Evolutionary conservation across 2,888 invertebrate species (phyloP).

Genomic region (Allophyes oxyacanthae): DNA sequence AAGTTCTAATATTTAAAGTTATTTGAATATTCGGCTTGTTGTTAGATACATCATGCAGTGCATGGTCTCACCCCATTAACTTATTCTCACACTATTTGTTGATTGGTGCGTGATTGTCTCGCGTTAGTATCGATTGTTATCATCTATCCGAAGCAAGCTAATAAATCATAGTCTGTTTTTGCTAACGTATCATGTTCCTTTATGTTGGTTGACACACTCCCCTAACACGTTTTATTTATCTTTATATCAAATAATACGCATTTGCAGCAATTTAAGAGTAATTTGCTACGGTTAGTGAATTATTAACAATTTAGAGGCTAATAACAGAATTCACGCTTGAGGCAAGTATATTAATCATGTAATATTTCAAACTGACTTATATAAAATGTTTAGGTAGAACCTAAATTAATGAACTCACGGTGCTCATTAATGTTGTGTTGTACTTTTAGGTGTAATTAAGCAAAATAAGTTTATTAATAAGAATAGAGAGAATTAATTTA

Average conservation of each 20-base stretch:
- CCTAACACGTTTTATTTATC: conserved; percentile 53
- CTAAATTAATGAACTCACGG: conserved; percentile 25
- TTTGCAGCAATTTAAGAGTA: conserved; percentile 56
- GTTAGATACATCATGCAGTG: background rate
- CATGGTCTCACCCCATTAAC: conserved; percentile 35
- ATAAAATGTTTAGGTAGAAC: conserved; percentile 30
- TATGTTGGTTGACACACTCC: conserved; percentile 43
- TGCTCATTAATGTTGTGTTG: conserved; percentile 27
- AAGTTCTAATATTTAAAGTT: background rate
- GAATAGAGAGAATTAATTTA: too few relatives aligned
- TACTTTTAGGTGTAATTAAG: conserved; percentile 26
- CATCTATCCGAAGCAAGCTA: conserved; percentile 39
- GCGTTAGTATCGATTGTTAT: conserved; percentile 65
- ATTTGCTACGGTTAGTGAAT: conserved; percentile 54
- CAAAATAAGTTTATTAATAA: conserved; percentile 6
- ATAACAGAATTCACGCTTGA: conserved; percentile 52
- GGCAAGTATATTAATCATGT: conserved; percentile 44
- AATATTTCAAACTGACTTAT: conserved; percentile 31
- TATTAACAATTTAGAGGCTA: conserved; percentile 52
- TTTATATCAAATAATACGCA: conserved; percentile 46
- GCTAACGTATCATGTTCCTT: conserved; percentile 36
- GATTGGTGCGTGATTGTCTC: conserved; percentile 68
- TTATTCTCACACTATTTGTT: conserved; percentile 73
- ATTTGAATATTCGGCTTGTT: conserved; percentile 4
- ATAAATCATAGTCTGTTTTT: conserved; percentile 50